Evolutionary conservation across 1,140 invertebrate species (phyloP).

Genomic region (Heliothis subflexa): DNA sequence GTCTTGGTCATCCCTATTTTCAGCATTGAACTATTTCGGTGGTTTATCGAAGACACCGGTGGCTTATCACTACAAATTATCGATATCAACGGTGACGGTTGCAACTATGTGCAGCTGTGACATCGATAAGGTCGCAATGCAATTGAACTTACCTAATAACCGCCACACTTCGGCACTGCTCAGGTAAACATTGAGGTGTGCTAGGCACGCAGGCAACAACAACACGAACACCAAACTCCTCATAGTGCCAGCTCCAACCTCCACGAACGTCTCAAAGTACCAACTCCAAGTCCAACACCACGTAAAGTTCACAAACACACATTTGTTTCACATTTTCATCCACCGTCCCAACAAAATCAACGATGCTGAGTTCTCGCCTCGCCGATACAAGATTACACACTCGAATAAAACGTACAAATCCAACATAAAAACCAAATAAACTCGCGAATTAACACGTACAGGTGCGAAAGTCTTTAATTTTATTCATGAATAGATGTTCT

Average conservation of each 20-base stretch:
- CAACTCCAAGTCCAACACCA: slow-evolving; percentile 54
- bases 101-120: slow-evolving; percentile 20
- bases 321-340: slow-evolving; percentile 83
- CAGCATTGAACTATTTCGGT: not conserved
- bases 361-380: slow-evolving; percentile 73
- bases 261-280: slow-evolving; percentile 53
- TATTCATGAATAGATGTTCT: slow-evolving; percentile 63
- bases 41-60: not conserved
- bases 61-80: slow-evolving; percentile 20
- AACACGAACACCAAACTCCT: slow-evolving; percentile 72
- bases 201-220: slow-evolving; percentile 75
- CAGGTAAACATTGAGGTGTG: slow-evolving; percentile 82
- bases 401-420: slow-evolving; percentile 80
- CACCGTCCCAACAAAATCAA: slow-evolving; percentile 73
- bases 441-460: slow-evolving; percentile 51
- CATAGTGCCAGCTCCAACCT: slow-evolving; percentile 65
- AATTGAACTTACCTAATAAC: slow-evolving; percentile 74
- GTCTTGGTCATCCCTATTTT: slow-evolving; percentile 2
- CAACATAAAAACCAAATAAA: slow-evolving; percentile 62
- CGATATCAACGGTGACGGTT: slow-evolving; percentile 11
- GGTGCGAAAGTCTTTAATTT: slow-evolving; percentile 56
- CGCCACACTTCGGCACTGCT: slow-evolving; percentile 83
- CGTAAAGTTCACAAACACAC: slow-evolving; percentile 66
- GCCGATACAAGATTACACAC: slow-evolving; percentile 79
- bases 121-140: not conserved